Base-by-base conservation (phyloP, 1,140 invertebrate species). In the Lethrus apterus region DNA sequence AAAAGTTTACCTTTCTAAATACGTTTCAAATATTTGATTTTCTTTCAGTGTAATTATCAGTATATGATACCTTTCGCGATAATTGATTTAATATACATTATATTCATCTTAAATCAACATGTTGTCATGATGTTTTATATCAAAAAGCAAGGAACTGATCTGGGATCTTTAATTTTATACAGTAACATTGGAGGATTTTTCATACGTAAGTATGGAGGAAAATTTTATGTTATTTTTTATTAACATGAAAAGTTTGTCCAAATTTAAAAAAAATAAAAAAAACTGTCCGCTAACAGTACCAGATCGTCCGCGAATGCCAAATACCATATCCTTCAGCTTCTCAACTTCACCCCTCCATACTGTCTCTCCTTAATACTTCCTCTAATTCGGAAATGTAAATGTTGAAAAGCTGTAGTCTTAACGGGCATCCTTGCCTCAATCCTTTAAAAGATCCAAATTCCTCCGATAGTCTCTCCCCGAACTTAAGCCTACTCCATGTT, bases 181-280 rank as follows among this genome's bases (percentile, higher is more conserved):
- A 44, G 43, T 23, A 44, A 44, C 24, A 11, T 44, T 21, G 43
- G 43, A 4, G 43, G 43, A 33, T 44, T 44, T 15, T 4, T 34
- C 14, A 19, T 30, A 11, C 15, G 43, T 44, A 44, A 44, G 43
- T 44, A 42, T 26, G 10, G 4, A 26, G 4, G 5, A 5, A 26
- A 7, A 26, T n/a, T 26, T 26, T 7, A 26, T 26, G 24, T 26
- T 7, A 5, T 26, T 26, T 26, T n/a, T n/a, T n/a, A n/a, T n/a
- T n/a, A n/a, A n/a, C n/a, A n/a, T n/a, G n/a, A n/a, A n/a, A n/a
- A n/a, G n/a, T n/a, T n/a, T n/a, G n/a, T n/a, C n/a, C n/a, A n/a
- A n/a, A n/a, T n/a, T n/a, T n/a, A n/a, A n/a, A n/a, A n/a, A n/a
- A n/a, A 26, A 5, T 26, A 26, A 26, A 7, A 7, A 7, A 5